These are phyloP conservation scores for Meteorus colon DNA, from an alignment of 2,888 invertebrate species.

Conservation along the genomic window DNA sequence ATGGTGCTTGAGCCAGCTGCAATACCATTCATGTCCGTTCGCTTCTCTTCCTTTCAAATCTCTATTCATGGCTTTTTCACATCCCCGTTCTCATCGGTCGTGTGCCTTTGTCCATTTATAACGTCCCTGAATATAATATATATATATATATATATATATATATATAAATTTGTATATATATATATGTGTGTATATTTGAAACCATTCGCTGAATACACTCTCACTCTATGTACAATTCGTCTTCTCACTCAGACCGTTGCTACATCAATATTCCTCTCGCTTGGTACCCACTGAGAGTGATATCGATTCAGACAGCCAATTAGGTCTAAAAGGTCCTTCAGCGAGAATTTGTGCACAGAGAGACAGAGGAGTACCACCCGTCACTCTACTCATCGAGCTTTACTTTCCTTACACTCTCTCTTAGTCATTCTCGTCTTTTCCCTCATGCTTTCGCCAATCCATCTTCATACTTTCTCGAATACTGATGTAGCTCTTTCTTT, in stretches of 20 bases:
- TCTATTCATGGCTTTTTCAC: constrained; percentile 15
- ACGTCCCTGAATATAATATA: constrained; percentile 3
- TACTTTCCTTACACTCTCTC: not conserved
- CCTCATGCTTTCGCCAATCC: not conserved
- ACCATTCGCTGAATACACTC: constrained; percentile 27
- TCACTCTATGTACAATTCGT: constrained; percentile 18
- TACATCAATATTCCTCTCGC: constrained; percentile 54
- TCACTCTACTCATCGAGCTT: constrained; percentile 24
- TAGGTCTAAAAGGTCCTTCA: constrained; percentile 71
- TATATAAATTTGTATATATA: constrained; percentile 2
- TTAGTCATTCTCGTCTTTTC: constrained; percentile 7
- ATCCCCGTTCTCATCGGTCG: constrained; percentile 8
- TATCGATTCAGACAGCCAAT: constrained; percentile 71
- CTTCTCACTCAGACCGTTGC: constrained; percentile 32
- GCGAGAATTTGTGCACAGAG: constrained; percentile 63
- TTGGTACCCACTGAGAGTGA: constrained; percentile 59
- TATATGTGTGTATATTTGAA: not conserved
- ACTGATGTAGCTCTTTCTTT: constrained; percentile 12
- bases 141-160: not conserved
- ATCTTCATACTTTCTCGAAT: constrained; percentile 22
- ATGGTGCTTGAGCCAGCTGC: constrained; percentile 49
- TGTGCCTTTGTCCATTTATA: constrained; percentile 11
- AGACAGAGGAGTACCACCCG: constrained; percentile 42
- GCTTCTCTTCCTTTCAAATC: constrained; percentile 39
- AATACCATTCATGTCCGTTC: constrained; percentile 47